Evolutionary conservation across 2,888 invertebrate genomes (phyloP).

Genomic region (Thereva unica): DNA sequence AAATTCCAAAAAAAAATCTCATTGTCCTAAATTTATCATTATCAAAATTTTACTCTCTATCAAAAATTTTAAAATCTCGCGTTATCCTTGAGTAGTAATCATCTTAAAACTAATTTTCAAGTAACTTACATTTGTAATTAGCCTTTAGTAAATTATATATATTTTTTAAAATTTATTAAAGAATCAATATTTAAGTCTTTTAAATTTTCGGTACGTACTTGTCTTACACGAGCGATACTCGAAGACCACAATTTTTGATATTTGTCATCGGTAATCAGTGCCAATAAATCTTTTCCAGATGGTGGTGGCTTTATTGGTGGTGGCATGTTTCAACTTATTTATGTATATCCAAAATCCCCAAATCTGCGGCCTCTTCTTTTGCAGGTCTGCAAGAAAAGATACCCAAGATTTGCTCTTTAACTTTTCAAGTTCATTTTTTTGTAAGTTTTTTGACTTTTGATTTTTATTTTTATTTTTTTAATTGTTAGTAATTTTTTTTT

Average conservation of each 20-base stretch:
- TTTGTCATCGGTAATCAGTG: constrained; percentile 21
- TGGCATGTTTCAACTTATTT: constrained; percentile 23
- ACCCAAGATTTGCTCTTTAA: constrained; percentile 27
- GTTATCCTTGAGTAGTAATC: background rate
- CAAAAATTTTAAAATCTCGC: background rate
- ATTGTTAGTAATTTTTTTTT: background rate
- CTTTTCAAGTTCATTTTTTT: constrained; percentile 16
- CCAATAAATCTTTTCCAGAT: constrained; percentile 28
- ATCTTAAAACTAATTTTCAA: background rate
- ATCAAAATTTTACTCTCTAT: no score
- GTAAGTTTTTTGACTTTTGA: background rate
- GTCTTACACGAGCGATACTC: constrained; percentile 34
- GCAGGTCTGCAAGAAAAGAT: constrained; percentile 32
- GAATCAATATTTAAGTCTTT: constrained; percentile 11
- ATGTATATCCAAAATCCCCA: constrained; percentile 20
- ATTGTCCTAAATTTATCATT: no score
- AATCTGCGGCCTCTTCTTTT: constrained; percentile 12
- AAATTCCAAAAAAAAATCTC: no score
- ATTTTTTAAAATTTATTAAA: constrained; percentile 1
- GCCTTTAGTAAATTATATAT: constrained; percentile 34
- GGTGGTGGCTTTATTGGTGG: constrained; percentile 24
- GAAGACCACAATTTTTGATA: constrained; percentile 36
- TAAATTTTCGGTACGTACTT: constrained; percentile 36
- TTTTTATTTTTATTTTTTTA: constrained; percentile 1
- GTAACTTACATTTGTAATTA: constrained; percentile 25